Evolutionary conservation across 1,140 invertebrate genomes (phyloP), one percentile per base, ranked within the genome.

Genomic region (Trachelipus rathkii): DNA sequence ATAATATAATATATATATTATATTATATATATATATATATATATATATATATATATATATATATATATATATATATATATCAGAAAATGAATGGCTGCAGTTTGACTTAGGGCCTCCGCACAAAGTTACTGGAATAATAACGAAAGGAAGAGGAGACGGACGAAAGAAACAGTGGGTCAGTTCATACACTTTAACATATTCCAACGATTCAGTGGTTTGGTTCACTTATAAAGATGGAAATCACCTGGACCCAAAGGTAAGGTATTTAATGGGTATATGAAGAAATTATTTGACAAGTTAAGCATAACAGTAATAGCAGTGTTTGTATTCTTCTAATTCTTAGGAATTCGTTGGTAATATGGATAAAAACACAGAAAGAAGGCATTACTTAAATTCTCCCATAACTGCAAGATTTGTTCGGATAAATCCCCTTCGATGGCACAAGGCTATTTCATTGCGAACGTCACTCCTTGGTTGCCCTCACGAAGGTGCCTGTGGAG

Each of bases 51-150:
- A 69, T 46, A 45, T 77, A 13, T 45, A 74, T 13, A 72, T 69
- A 15, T 11, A 68, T 68, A 44, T 66, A 13, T 69, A 21, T 13
- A 70, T 77, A 23, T 60, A 44, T n/a, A 76, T 79, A 69, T 13
- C 76, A 89, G 88, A 85, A 23, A 83, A 87, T 10, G 87, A 89
- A 78, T 89, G 89, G 89, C 82, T 89, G 6, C 87, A 89, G 82
- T 84, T 88, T 44, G 88, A 89, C 81, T 82, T 89, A 10, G 88
- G 88, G 2, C 88, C 88, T 3, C 88, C 88, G 0, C 87, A 87
- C 21, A 83, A 85, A 24, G 84, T 89, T 6, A 88, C 88, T 4
- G 88, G 87, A 6, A 82, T 89, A 13, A 82, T 88, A 6, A 89
- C 87, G 2, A 87, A 86, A 76, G 89, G 89, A n/a, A 83, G 87